phyloP scores from a whole-genome alignment of 2,113 vertebrate species.

The Actenoides lindsayi region DNA sequence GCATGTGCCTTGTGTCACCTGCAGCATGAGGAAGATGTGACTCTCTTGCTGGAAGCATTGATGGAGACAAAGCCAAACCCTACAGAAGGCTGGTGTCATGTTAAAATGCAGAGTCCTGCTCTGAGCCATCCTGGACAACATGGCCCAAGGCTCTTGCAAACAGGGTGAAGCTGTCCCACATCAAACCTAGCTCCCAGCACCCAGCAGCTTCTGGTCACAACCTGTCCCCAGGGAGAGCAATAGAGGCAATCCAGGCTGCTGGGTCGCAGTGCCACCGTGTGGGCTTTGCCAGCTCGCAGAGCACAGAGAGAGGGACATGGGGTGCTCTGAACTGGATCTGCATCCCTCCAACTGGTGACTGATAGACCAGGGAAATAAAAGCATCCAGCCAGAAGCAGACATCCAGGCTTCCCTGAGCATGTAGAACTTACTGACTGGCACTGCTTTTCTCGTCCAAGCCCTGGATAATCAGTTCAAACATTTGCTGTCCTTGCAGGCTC shows the following conservation, averaged over 20 bases:
- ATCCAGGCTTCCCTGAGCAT: not conserved
- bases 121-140: accelerated
- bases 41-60: not conserved
- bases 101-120: not conserved
- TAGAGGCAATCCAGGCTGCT: not conserved
- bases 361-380: not conserved
- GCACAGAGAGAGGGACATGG: not conserved
- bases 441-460: not conserved
- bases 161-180: not conserved
- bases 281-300: constrained; percentile 5
- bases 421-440: accelerated
- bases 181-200: not conserved
- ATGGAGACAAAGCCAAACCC: not conserved
- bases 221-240: not conserved
- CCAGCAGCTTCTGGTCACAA: not conserved
- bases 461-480: not conserved
- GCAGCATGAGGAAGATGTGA: not conserved
- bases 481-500: not conserved
- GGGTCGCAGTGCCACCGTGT: constrained; percentile 51
- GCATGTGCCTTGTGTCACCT: not conserved
- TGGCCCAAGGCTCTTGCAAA: not conserved
- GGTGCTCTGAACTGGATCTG: not conserved
- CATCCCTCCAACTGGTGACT: not conserved
- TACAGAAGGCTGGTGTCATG: not conserved
- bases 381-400: not conserved